A percentile compares a stretch with the other conserved stretches of the same genome.
Evolutionary conservation across 2,797 vertebrate species (phyloP).

Genomic region (Podarcis lilfordi): DNA sequence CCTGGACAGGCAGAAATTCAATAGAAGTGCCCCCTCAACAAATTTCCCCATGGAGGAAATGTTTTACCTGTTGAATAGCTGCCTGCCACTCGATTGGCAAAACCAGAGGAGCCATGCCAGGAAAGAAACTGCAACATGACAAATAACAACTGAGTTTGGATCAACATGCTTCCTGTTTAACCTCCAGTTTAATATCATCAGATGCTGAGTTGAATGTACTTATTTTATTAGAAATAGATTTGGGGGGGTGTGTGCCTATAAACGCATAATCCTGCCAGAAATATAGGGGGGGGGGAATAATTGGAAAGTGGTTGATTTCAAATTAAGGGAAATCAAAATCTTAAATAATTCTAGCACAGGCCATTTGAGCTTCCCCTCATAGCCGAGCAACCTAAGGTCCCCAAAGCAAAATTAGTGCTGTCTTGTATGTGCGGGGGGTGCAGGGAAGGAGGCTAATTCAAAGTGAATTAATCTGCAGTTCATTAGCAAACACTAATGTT

Average conservation of each 20-base stretch:
- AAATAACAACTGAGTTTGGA: background rate
- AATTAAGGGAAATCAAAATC: conserved; percentile 63
- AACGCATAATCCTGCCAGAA: conserved; percentile 33
- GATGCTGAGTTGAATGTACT: background rate
- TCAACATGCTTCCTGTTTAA: background rate
- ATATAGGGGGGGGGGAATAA: conserved; percentile 6
- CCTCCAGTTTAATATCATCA: conserved; percentile 12
- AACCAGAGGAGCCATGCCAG: background rate
- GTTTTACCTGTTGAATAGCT: background rate
- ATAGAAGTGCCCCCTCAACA: background rate
- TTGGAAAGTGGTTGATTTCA: conserved; percentile 52
- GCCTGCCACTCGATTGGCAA: background rate
- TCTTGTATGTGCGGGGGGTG: conserved; percentile 40
- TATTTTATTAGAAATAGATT: conserved; percentile 22
- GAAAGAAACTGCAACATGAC: background rate
- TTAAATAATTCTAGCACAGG: conserved; percentile 67
- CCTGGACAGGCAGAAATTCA: background rate
- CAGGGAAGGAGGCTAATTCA: conserved; percentile 60
- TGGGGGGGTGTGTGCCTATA: conserved; percentile 23
- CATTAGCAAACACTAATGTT: conserved; percentile 61
- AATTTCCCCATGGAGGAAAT: background rate
- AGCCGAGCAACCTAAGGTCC: conserved; percentile 57
- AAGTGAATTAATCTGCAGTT: conserved; percentile 67
- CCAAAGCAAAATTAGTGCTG: conserved; percentile 64
- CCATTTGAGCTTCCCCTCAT: conserved; percentile 45